These are phyloP conservation scores for Paralvinella palmiformis DNA, from an alignment of 1,140 invertebrate species.

Conservation along the genomic window DNA sequence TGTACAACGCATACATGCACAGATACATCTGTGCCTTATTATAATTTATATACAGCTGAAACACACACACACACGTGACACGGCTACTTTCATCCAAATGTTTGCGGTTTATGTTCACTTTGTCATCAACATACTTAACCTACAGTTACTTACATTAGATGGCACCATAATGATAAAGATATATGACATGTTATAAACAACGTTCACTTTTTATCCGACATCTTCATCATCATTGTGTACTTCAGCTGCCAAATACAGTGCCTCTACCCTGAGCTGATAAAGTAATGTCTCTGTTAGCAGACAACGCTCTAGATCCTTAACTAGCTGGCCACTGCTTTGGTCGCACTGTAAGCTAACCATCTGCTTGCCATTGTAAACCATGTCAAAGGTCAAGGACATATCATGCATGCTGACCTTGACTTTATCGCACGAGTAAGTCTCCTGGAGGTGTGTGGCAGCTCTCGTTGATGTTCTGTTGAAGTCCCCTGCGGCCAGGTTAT, in stretches of 20 bases:
- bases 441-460: background rate
- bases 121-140: too few relatives aligned
- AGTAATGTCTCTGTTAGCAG: slow-evolving; percentile 13
- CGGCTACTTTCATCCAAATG: too few relatives aligned
- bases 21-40: too few relatives aligned
- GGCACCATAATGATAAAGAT: too few relatives aligned
- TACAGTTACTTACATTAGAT: too few relatives aligned
- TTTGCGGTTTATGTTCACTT: too few relatives aligned
- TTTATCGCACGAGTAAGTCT: background rate
- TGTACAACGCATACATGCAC: too few relatives aligned
- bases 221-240: too few relatives aligned
- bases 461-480: background rate
- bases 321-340: slow-evolving; percentile 3
- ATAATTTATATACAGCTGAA: too few relatives aligned
- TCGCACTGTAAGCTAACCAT: background rate
- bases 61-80: too few relatives aligned
- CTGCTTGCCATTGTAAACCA: background rate
- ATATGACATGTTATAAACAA: too few relatives aligned
- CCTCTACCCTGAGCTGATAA: background rate
- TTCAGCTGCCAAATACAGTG: background rate
- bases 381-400: background rate
- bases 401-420: background rate
- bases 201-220: too few relatives aligned
- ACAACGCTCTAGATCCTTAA: background rate
- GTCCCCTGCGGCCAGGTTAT: background rate